Evolutionary conservation across 2,797 vertebrate genomes (phyloP).

Genomic region (Phrynocephalus vlangalii): DNA sequence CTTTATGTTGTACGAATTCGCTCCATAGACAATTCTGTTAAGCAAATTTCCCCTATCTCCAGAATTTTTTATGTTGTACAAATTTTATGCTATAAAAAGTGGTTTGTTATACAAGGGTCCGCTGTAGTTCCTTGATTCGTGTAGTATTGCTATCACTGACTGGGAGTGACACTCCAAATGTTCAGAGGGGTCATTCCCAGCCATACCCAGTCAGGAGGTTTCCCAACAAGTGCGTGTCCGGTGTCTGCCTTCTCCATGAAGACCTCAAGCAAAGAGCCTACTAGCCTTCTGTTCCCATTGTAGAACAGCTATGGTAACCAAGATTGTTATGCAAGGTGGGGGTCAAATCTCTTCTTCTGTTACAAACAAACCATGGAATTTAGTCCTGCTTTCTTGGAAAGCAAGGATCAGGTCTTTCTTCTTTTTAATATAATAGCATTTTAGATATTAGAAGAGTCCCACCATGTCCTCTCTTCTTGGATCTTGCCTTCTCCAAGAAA

Average conservation of each 20-base stretch:
- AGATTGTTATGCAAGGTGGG: no score
- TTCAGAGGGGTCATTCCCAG: no score
- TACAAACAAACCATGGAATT: background rate
- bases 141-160: no score
- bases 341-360: background rate
- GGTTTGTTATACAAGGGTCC: no score
- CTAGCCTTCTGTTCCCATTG: no score
- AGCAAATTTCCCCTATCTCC: no score
- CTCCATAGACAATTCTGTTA: no score
- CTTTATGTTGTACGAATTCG: no score
- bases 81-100: no score
- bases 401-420: background rate
- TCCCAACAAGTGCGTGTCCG: background rate
- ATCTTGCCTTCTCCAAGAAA: background rate
- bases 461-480: background rate
- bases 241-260: background rate
- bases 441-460: background rate
- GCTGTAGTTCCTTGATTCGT: no score
- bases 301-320: background rate
- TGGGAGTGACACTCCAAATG: no score
- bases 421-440: background rate
- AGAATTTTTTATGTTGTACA: no score
- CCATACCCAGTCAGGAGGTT: background rate
- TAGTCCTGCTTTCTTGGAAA: background rate
- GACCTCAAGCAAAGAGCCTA: background rate